Evolutionary conservation across 2,113 vertebrate species (phyloP), one percentile per base, ranked within the genome.

Genomic region (Malaclemys terrapin): DNA sequence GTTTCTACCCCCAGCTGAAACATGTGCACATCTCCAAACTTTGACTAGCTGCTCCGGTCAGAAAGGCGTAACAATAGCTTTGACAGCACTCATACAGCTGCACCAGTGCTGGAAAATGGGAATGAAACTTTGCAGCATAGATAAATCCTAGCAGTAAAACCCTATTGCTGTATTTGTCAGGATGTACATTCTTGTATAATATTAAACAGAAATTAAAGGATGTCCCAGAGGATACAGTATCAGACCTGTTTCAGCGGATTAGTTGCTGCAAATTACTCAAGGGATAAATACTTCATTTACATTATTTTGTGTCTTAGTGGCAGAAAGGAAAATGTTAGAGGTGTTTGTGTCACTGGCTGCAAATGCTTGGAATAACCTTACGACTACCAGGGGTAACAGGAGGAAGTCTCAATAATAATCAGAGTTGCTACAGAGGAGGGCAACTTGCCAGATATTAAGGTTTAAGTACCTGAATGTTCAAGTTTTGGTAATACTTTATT

Each of bases 251-350:
- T 95, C 84, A 85, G 80, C 83, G 88, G 91, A 97, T 97, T 97
- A 96, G 93, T 87, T 97, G 91, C 80, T 89, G 97, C 82, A 98
- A 98, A 97, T 98, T 92, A 97, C 95, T 94, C 80, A 22, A 89
- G 88, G 80, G 82, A 87, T 84, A 96, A 95, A 96, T 91, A 88
- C 94, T 93, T 83, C 69, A 93, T 96, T 96, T 90, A 96, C 97
- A 97, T 97, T 94, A 96, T 82, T 97, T 94, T 91, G 84, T 50
- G 35, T 93, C 57, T 95, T 80, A 94, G 42, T 31, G 49, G 85
- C 47, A 84, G 65, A 20, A 93, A 62, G 42, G 47, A 89, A 87
- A 91, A 79, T 80, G 54, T 93, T 53, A 92, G 35, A 72, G 8
- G n/a, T 80, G 76, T 89, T 7, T 31, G 14, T 50, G 10, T 78